Conservation (phyloP, 1,140 invertebrate genomes). For the Nephila pilipes region DNA sequence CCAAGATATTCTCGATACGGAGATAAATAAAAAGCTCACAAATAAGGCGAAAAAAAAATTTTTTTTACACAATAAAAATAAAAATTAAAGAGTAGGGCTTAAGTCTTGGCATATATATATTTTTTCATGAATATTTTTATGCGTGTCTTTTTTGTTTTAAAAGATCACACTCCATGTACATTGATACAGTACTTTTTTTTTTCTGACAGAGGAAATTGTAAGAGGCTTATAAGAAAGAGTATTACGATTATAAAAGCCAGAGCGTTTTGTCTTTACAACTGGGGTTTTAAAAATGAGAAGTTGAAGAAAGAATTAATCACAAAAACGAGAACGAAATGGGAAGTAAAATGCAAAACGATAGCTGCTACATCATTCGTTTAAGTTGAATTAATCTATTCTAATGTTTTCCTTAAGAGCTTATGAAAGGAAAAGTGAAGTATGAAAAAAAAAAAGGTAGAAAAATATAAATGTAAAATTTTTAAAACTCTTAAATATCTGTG, state of each 20-base stretch:
- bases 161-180: background rate
- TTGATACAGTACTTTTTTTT: background rate
- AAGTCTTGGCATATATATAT: background rate
- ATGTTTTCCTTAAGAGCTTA: background rate
- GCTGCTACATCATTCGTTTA: slow-evolving; percentile 28
- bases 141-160: background rate
- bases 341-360: slow-evolving; percentile 16
- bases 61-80: background rate
- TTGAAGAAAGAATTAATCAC: slow-evolving; percentile 40
- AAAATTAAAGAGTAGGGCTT: background rate
- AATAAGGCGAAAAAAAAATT: too few relatives aligned
- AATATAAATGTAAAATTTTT: background rate
- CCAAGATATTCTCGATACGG: background rate
- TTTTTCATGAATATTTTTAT: background rate
- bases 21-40: slow-evolving; percentile 1
- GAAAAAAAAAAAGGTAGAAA: background rate
- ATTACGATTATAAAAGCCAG: slow-evolving; percentile 38
- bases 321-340: background rate
- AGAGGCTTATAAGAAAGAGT: background rate
- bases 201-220: background rate
- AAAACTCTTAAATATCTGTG: slow-evolving; percentile 3
- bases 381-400: slow-evolving; percentile 20
- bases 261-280: background rate
- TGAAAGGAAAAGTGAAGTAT: background rate
- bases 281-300: background rate